These are phyloP conservation scores for Mus caroli DNA, from an alignment of 2,797 vertebrate genomes.

Conservation along the genomic window DNA sequence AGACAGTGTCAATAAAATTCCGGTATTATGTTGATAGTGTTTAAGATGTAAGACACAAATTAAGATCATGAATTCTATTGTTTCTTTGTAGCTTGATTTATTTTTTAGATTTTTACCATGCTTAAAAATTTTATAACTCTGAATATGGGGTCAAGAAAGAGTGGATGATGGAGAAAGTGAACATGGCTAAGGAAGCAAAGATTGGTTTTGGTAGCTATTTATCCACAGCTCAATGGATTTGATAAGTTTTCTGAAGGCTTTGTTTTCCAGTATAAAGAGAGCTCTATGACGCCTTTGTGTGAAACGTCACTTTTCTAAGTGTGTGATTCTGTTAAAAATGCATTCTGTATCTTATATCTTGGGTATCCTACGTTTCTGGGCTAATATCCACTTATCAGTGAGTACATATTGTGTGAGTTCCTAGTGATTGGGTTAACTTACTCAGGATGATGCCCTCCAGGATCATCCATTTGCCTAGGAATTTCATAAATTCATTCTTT, in stretches of 20 bases:
- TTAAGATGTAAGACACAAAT: not conserved
- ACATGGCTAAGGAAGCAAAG: not conserved
- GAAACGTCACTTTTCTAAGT: not conserved
- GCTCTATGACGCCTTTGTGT: not conserved
- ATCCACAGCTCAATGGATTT: not conserved
- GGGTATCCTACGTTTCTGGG: too few species aligned
- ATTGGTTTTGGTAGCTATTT: not conserved
- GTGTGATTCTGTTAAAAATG: not conserved
- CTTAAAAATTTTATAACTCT: not conserved
- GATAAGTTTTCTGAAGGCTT: not conserved
- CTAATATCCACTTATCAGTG: too few species aligned
- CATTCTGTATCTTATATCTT: too few species aligned
- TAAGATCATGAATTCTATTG: not conserved
- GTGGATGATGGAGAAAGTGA: slow-evolving; percentile 33
- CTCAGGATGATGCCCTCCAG: too few species aligned
- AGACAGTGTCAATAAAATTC: not conserved
- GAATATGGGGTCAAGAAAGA: not conserved
- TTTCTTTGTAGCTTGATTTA: not conserved
- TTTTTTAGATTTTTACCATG: not conserved
- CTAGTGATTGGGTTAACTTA: too few species aligned
- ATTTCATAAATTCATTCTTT: too few species aligned
- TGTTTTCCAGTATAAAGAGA: slow-evolving; percentile 66
- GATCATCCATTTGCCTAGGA: too few species aligned
- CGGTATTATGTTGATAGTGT: not conserved
- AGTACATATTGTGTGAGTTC: too few species aligned